Base-by-base conservation (phyloP, 2,797 vertebrate species). In the Anabacerthia variegaticeps region DNA sequence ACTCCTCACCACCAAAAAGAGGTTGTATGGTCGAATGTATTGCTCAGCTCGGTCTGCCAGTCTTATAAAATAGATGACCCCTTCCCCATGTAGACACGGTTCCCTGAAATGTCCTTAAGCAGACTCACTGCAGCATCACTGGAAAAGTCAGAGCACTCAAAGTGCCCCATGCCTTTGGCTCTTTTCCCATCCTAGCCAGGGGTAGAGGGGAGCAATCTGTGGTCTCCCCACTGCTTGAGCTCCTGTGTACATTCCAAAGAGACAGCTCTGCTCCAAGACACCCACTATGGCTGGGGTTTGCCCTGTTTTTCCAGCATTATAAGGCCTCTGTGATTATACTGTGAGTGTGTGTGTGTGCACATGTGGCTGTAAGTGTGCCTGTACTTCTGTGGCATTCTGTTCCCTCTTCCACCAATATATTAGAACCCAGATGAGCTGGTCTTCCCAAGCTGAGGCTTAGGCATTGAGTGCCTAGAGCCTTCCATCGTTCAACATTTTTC, bases 241-340 rank as follows among this genome's bases (percentile, higher is more conserved):
- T 55, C 17, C 44, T 39, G 4, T 0, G 0, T 21, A 32, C 1
- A 1, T 24, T 30, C 2, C 1, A 13, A 44, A 27, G 5, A 81
- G 15, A 11, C 2, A 1, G 34, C 24, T 82, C 15, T 9, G 9
- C 37, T 34, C 22, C 0, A 1, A 61, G 69, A 10, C 26, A 77
- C 8, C 28, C 8, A 0, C 0, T 41, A 14, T 48, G n/a, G 30
- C 30, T 19, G 8, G 3, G 0, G 7, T 72, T 78, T 54, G 37
- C 11, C n/a, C 36, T 69, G 22, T 19, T 89, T 80, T 82, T 59
- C 71, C 34, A 34, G 36, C 28, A 46, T 1, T 2, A 2, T 12
- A 23, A 74, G 19, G 15, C 9, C 36, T 58, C 37, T 49, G 17
- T 74, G 80, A 56, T 74, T 39, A 34, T 39, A 11, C 28, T 20